Evolutionary conservation across 2,797 vertebrate species (phyloP).

Genomic region (Threskiornis aethiopicus): DNA sequence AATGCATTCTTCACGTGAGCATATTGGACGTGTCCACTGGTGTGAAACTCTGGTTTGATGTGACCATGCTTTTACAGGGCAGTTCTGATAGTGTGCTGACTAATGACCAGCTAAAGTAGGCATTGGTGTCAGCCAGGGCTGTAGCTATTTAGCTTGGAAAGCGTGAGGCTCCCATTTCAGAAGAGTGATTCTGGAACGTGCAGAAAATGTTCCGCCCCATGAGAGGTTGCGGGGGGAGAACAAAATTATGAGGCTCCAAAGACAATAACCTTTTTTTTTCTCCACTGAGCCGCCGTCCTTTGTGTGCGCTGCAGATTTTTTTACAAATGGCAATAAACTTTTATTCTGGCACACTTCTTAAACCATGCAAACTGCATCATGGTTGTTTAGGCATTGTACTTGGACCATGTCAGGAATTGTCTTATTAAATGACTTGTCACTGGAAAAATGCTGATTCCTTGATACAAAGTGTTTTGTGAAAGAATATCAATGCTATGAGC

Average conservation of each 20-base stretch:
- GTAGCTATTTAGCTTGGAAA: background rate
- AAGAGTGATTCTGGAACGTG: background rate
- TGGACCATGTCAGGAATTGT: background rate
- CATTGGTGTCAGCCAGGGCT: background rate
- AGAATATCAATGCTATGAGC: background rate
- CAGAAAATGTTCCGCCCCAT: background rate
- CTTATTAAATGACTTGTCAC: background rate
- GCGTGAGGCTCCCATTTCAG: background rate
- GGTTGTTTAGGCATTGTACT: background rate
- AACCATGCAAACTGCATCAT: background rate
- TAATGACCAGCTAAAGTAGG: background rate
- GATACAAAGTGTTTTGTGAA: background rate
- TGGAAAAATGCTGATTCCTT: slow-evolving; percentile 24
- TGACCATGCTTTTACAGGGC: slow-evolving; percentile 6
- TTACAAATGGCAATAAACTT: background rate
- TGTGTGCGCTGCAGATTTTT: background rate
- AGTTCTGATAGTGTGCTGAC: slow-evolving; percentile 8
- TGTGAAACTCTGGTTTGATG: slow-evolving; percentile 6
- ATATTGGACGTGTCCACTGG: background rate
- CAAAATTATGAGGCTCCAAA: background rate
- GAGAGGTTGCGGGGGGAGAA: accelerated
- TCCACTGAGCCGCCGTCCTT: background rate
- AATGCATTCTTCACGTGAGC: background rate
- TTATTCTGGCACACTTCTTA: background rate
- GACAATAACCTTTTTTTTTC: slow-evolving; percentile 12